Base-by-base conservation (phyloP, 2,888 invertebrate genomes). In the Itoplectis maculator region DNA sequence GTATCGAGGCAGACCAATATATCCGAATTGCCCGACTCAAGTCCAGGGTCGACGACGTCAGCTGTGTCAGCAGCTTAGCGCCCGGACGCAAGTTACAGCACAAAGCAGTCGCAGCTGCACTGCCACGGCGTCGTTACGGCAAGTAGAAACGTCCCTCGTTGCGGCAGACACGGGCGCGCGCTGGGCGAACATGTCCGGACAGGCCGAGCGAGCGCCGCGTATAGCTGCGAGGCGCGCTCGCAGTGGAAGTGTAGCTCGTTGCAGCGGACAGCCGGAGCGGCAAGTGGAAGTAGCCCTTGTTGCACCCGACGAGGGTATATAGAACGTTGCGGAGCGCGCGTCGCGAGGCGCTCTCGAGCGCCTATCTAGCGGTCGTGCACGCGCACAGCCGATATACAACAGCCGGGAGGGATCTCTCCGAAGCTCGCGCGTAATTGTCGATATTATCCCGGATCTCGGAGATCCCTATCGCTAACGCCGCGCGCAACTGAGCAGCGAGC, bases 371-470 rank as follows among this genome's bases (percentile, higher is more conserved):
- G 20, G 29, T n/a, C n/a, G n/a, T n/a, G n/a, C n/a, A n/a, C n/a
- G n/a, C n/a, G 69, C 45, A 1, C 45, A 20, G 65, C 23, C 45
- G 65, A 45, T 45, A 45, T n/a, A 18, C 54, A 37, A n/a, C 45
- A 65, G 66, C 70, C n/a, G 47, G 70, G 70, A 18, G 56, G 45
- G 61, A 77, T 63, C 77, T 77, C 79, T 29, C 79, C 63, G 56
- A 35, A 72, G 63, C 54, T 15, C 68, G 69, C 68, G 69, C 68
- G 82, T 86, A 86, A 85, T 85, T 84, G 85, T 84, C 70, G 70
- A 79, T 80, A 82, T 83, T 86, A 82, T 86, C 83, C 81, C 68
- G 80, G 70, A 85, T 83, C 82, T 84, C 81, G 54, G 40, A 68
- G 81, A 82, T 84, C 79, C 66, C 59, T 80, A 84, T 81, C 76